phyloP scores from a whole-genome alignment of 2,113 vertebrate genomes.

The Vidua chalybeata region DNA sequence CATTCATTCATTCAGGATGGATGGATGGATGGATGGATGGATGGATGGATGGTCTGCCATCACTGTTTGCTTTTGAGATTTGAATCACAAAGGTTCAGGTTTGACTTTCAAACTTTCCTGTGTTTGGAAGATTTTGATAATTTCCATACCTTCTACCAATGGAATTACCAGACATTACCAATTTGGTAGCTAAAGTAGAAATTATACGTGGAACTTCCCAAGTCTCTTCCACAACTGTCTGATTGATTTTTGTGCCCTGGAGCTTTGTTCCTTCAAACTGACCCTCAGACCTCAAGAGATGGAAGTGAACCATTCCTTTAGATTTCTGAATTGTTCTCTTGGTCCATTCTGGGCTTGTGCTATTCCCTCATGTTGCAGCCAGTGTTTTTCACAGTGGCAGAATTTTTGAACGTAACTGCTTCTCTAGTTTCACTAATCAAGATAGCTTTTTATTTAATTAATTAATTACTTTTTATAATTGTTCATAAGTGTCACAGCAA shows the following conservation, averaged over 20 bases:
- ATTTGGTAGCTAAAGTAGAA: not conserved
- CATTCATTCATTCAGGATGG: not conserved
- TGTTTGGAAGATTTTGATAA: not conserved
- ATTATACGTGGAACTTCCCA: not conserved
- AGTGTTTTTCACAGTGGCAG: not conserved
- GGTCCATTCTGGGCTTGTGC: not conserved
- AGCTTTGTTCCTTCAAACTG: not conserved
- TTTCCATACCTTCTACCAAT: not conserved
- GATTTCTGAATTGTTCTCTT: not conserved
- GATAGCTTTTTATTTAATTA: not conserved
- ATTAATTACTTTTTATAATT: not conserved
- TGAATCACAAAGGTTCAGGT: not conserved
- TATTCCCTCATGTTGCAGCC: not conserved
- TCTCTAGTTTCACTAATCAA: not conserved
- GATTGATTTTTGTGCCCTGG: not conserved
- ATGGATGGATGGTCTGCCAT: not conserved
- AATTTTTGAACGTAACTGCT: not conserved
- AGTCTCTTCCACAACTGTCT: not conserved
- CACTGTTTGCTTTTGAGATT: not conserved
- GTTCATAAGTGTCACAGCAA: not conserved
- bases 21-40: not conserved
- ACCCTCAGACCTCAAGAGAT: not conserved
- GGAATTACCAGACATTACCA: not conserved
- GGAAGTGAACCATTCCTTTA: not conserved
- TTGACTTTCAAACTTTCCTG: not conserved